A percentile compares a stretch with the other conserved stretches of the same genome.
Conservation (phyloP, 2,797 vertebrate genomes). For the Falco columbarius region DNA sequence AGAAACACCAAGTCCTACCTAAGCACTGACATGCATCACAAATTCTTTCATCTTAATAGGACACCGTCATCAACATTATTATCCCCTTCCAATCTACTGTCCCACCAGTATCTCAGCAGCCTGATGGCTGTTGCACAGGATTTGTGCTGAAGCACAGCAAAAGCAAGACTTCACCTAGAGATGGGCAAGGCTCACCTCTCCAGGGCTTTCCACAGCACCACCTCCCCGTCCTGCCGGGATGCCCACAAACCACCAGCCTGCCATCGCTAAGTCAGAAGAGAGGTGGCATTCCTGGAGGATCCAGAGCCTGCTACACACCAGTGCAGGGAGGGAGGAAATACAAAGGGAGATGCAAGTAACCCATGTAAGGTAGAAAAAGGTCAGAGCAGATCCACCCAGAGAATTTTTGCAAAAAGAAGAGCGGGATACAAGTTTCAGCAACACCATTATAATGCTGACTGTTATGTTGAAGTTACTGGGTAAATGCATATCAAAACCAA, state of each 20-base stretch:
- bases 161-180: background rate
- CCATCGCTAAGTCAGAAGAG: rapidly evolving
- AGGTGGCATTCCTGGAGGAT: background rate
- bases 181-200: background rate
- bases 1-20: background rate
- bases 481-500: background rate
- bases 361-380: background rate
- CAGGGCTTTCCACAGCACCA: background rate
- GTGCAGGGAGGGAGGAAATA: background rate
- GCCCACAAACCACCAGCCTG: rapidly evolving
- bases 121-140: rapidly evolving
- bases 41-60: background rate
- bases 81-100: background rate
- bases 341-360: background rate
- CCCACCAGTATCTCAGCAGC: rapidly evolving
- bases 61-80: no score
- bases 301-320: background rate
- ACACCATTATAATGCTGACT: background rate
- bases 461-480: background rate
- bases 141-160: rapidly evolving
- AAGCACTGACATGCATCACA: rapidly evolving
- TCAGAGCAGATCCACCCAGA: background rate
- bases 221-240: background rate
- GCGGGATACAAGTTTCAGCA: background rate
- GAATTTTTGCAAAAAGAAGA: background rate